These are phyloP conservation scores for Larimichthys crocea DNA, from an alignment of 2,113 vertebrate species.

Conservation along the genomic window DNA sequence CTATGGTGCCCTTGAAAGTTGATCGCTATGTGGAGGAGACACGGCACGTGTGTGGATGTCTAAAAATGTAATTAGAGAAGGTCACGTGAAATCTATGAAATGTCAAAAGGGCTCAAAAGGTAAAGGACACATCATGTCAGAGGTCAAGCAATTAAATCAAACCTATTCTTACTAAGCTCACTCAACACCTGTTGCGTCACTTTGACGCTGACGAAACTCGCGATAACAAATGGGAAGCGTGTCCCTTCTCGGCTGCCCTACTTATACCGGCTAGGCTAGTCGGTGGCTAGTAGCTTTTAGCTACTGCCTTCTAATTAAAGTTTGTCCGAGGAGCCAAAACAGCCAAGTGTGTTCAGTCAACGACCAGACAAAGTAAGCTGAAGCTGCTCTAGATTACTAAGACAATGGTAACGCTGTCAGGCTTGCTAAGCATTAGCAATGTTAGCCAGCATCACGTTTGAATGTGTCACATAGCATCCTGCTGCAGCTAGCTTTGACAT, in stretches of 20 bases:
- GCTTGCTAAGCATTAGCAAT: neutral
- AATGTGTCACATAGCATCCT: too few species aligned
- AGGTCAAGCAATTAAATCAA: neutral
- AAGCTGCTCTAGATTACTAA: neutral
- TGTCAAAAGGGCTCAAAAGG: neutral
- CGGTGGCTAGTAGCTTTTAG: neutral
- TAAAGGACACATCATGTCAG: neutral
- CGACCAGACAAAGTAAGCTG: constrained; percentile 8
- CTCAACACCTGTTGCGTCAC: neutral
- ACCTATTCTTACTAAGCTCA: fast-evolving
- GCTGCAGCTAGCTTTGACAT: neutral
- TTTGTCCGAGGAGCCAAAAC: neutral
- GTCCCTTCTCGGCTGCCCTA: constrained; percentile 41
- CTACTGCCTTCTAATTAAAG: neutral
- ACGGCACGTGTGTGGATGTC: neutral
- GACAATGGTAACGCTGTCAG: neutral
- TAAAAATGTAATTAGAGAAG: neutral
- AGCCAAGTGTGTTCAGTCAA: neutral
- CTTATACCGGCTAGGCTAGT: neutral
- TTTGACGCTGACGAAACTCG: neutral
- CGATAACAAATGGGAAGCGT: neutral
- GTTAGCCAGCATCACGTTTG: neutral
- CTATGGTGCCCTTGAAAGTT: neutral
- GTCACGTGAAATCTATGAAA: neutral
- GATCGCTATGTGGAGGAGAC: constrained; percentile 5